phyloP scores from a whole-genome alignment of 2,888 invertebrate species.

The Mimachlamys varia region DNA sequence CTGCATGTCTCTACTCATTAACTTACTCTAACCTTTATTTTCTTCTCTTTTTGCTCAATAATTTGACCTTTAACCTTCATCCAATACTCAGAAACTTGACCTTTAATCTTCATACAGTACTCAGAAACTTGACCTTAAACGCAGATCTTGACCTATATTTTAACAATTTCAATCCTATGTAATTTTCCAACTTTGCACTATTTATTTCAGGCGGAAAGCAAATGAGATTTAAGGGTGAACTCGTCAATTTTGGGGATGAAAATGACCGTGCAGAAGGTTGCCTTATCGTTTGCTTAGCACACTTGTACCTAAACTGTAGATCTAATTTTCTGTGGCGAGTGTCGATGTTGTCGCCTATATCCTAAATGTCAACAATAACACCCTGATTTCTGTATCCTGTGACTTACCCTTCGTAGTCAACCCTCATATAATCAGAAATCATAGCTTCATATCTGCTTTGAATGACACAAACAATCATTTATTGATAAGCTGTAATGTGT shows the following conservation, averaged over 20 bases:
- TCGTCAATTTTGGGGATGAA: slow-evolving; percentile 66
- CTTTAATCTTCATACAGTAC: background rate
- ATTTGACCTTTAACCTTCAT: background rate
- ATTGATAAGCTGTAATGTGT: slow-evolving; percentile 40
- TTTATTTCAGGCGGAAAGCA: slow-evolving; percentile 49
- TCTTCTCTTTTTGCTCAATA: background rate
- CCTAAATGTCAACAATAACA: background rate
- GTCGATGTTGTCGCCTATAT: background rate
- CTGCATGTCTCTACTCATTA: background rate
- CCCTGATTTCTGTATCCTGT: background rate
- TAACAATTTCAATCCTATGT: background rate
- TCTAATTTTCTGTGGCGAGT: background rate
- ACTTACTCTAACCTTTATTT: background rate
- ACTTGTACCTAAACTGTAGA: background rate
- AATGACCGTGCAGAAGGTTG: slow-evolving; percentile 1
- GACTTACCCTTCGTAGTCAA: background rate
- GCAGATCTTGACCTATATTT: background rate
- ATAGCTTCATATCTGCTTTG: background rate
- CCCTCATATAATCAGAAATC: background rate
- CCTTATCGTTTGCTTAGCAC: background rate
- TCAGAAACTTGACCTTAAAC: background rate
- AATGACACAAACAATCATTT: slow-evolving; percentile 41
- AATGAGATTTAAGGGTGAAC: slow-evolving; percentile 68
- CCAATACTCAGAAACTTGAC: background rate
- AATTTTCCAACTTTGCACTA: slow-evolving; percentile 21